Evolutionary conservation across 2,888 invertebrate species (phyloP).

Genomic region (Linnaemya vulpina): DNA sequence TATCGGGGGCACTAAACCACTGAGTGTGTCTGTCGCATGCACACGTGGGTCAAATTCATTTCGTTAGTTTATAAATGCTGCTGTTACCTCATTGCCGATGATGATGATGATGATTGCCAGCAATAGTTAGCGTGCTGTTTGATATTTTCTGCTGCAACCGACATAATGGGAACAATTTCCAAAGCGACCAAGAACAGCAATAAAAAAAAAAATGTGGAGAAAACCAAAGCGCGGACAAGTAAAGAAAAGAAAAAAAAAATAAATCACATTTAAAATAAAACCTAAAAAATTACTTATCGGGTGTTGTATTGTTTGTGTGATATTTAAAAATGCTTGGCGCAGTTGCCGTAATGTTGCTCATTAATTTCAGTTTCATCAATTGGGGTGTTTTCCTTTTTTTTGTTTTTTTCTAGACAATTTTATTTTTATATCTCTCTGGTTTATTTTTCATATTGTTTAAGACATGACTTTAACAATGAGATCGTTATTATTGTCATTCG

Average conservation of each 20-base stretch:
- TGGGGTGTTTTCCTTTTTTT: constrained; percentile 62
- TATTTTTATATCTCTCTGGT: constrained; percentile 34
- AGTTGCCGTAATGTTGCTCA: constrained; percentile 72
- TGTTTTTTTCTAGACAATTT: neutral
- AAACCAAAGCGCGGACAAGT: constrained; percentile 18
- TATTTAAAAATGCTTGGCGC: constrained; percentile 35
- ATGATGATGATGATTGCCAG: constrained; percentile 1
- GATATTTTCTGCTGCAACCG: constrained; percentile 61
- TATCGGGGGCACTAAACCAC: neutral
- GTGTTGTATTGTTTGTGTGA: constrained; percentile 28
- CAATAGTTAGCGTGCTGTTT: constrained; percentile 44
- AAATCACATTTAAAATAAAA: constrained; percentile 60
- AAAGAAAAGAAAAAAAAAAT: too few relatives aligned
- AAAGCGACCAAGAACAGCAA: constrained; percentile 65
- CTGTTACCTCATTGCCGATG: constrained; percentile 20
- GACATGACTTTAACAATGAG: constrained; percentile 36
- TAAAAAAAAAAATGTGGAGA: constrained; percentile 39
- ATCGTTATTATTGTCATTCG: constrained; percentile 6
- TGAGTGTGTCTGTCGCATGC: constrained; percentile 58
- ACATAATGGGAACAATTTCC: constrained; percentile 70
- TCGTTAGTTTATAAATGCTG: constrained; percentile 34
- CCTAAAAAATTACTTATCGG: constrained; percentile 41
- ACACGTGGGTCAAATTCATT: constrained; percentile 72
- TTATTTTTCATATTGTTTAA: constrained; percentile 60
- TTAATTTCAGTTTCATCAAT: constrained; percentile 73